Evolutionary conservation across 2,113 vertebrate species (phyloP).

Genomic region (Triplophysa siluroides): DNA sequence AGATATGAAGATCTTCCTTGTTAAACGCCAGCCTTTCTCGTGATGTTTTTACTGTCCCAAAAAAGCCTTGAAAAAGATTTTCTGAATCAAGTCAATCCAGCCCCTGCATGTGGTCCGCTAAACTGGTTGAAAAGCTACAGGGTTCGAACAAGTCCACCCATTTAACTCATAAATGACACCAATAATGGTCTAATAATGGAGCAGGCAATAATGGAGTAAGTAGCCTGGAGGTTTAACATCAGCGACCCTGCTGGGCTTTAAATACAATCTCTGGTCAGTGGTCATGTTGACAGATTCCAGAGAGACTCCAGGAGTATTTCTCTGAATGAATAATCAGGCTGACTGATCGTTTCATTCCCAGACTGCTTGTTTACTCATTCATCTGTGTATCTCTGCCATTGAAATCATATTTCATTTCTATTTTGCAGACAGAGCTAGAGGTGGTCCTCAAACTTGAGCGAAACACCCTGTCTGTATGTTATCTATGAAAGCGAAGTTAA

Average conservation of each 20-base stretch:
- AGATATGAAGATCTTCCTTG: neutral
- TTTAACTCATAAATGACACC: conserved; percentile 39
- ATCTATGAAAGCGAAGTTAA: conserved; percentile 41
- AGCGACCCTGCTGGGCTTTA: conserved; percentile 31
- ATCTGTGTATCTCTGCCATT: conserved; percentile 33
- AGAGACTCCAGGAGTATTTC: conserved; percentile 23
- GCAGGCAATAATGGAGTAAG: conserved; percentile 32
- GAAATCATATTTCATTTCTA: conserved; percentile 37
- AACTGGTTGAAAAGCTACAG: neutral
- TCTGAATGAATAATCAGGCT: conserved; percentile 48
- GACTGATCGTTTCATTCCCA: conserved; percentile 46
- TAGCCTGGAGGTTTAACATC: conserved; percentile 23
- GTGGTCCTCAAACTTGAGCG: conserved; percentile 25
- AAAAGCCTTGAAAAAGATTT: neutral
- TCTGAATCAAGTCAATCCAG: neutral
- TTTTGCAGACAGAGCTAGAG: conserved; percentile 31
- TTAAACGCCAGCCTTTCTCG: neutral
- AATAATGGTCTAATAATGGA: conserved; percentile 27
- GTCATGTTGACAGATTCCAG: conserved; percentile 19
- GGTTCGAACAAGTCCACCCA: neutral
- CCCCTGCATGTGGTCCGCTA: neutral
- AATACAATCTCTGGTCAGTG: conserved; percentile 28
- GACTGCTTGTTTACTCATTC: conserved; percentile 45
- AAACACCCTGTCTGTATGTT: conserved; percentile 17
- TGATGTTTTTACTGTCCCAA: neutral